These are phyloP conservation scores for Drosophila cognata DNA, from an alignment of 2,888 invertebrate genomes.

Conservation along the genomic window DNA sequence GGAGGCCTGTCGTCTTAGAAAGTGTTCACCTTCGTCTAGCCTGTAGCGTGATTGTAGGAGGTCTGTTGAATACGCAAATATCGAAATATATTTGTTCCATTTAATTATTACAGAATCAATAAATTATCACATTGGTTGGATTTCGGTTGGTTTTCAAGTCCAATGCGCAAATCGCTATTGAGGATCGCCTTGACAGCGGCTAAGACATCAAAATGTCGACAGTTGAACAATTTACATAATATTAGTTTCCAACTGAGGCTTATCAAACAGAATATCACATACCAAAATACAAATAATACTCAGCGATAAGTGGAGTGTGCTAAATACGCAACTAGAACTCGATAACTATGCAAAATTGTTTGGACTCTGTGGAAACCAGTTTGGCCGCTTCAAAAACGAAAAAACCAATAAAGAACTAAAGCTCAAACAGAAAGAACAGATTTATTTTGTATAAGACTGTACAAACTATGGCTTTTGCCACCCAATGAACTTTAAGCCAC, in stretches of 20 bases:
- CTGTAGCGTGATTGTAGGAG: constrained; percentile 12
- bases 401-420: constrained; percentile 12
- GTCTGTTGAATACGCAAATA: constrained; percentile 19
- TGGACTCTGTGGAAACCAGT: constrained; percentile 58
- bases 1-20: constrained; percentile 31
- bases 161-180: constrained; percentile 44
- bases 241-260: constrained; percentile 47
- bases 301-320: constrained; percentile 69
- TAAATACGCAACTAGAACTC: constrained; percentile 43
- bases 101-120: constrained; percentile 5
- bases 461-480: not conserved
- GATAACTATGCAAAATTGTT: constrained; percentile 43
- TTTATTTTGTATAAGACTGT: not conserved
- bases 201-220: constrained; percentile 57
- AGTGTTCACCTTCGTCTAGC: constrained; percentile 32
- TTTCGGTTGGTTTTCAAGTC: constrained; percentile 20
- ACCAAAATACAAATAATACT: constrained; percentile 23
- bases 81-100: not conserved
- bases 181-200: constrained; percentile 56
- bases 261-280: constrained; percentile 51
- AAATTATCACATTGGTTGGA: not conserved
- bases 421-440: constrained; percentile 28
- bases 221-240: constrained; percentile 63
- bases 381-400: constrained; percentile 32
- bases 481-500: constrained; percentile 2